A percentile compares a stretch with the other conserved stretches of the same genome.
Conservation (phyloP, 2,888 invertebrate genomes). For the Limnephilus auricula region DNA sequence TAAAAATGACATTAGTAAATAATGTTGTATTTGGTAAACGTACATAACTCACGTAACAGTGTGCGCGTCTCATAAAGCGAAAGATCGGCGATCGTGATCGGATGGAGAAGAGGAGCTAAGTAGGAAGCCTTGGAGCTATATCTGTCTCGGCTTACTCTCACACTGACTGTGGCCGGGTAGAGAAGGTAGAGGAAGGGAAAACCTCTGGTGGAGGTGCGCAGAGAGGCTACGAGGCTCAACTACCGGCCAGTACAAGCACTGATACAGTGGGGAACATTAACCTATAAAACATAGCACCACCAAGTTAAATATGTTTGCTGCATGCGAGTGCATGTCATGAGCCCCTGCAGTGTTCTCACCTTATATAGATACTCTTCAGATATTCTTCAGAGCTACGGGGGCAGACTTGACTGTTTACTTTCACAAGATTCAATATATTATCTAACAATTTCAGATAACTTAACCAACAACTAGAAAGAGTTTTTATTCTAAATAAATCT, state of each 20-base stretch:
- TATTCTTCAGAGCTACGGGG: background rate
- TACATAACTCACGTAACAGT: conserved; percentile 61
- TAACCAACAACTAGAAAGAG: background rate
- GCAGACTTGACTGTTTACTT: background rate
- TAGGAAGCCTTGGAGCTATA: conserved; percentile 42
- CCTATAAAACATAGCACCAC: conserved; percentile 67
- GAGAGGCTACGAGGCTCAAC: conserved; percentile 65
- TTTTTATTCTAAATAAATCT: background rate
- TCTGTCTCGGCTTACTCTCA: conserved; percentile 47
- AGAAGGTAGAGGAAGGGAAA: conserved; percentile 58
- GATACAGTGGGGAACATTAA: conserved; percentile 65
- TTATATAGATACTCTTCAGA: background rate
- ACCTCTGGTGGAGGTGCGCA: conserved; percentile 61
- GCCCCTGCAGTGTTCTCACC: conserved; percentile 7
- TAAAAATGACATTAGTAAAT: conserved; percentile 62
- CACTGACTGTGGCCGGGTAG: conserved; percentile 51
- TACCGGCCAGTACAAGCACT: conserved; percentile 72
- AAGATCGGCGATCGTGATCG: conserved; percentile 60
- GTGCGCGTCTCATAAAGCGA: conserved; percentile 59
- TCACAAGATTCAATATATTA: background rate
- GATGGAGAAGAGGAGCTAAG: conserved; percentile 54
- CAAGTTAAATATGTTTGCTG: conserved; percentile 45
- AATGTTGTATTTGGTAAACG: conserved; percentile 62
- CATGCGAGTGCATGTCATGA: background rate
- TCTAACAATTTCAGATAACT: background rate